Percentiles rank a stretch among this genome's conserved stretches.
Evolutionary conservation across 2,113 vertebrate genomes (phyloP).

Genomic region (Ptychochromis oligacanthus): DNA sequence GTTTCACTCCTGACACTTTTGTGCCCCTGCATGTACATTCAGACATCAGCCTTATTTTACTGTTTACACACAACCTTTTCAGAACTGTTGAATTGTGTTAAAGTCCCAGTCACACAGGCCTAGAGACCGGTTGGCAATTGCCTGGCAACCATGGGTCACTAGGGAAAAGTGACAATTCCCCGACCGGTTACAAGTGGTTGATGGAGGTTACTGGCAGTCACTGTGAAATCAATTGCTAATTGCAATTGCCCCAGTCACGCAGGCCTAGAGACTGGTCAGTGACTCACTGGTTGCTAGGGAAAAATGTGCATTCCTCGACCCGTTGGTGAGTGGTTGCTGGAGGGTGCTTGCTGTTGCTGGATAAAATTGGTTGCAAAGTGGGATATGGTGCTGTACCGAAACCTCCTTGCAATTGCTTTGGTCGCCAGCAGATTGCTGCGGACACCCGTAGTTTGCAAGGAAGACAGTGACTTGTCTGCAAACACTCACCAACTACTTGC

Average conservation of each 20-base stretch:
- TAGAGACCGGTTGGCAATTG: not conserved
- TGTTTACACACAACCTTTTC: not conserved
- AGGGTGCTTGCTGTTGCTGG: not conserved
- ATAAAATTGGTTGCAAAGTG: not conserved
- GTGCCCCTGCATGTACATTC: not conserved
- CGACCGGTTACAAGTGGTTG: not conserved
- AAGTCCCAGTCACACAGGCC: not conserved
- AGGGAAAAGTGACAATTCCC: not conserved
- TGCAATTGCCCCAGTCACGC: not conserved
- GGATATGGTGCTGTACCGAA: not conserved
- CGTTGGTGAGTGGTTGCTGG: not conserved
- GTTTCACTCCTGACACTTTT: not conserved
- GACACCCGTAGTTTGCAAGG: not conserved
- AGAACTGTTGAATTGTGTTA: not conserved
- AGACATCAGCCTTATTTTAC: not conserved
- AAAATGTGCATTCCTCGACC: not conserved
- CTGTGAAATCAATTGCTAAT: not conserved
- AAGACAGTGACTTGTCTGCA: not conserved
- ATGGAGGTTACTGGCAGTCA: accelerated
- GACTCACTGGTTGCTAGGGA: not conserved
- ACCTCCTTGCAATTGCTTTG: not conserved
- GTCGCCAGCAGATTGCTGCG: not conserved
- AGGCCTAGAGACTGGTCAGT: not conserved
- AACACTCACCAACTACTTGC: not conserved
- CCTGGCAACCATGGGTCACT: not conserved